A percentile compares a stretch with the other conserved stretches of the same genome.
These are phyloP conservation scores for Harmothoe impar DNA, from an alignment of 2,888 invertebrate species.

Conservation along the genomic window DNA sequence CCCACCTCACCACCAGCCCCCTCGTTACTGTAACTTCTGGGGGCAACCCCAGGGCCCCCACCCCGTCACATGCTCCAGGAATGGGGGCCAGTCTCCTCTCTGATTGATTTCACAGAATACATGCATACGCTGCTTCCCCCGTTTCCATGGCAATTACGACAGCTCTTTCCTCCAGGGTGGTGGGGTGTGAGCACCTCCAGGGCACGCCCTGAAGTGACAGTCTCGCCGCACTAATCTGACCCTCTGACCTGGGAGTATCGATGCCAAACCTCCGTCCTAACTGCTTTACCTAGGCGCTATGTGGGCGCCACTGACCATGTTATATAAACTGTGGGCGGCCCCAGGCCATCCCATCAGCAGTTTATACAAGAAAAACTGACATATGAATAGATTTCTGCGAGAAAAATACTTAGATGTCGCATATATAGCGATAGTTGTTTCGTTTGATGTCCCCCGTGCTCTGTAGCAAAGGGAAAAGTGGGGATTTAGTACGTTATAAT, in stretches of 20 bases:
- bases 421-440: too few relatives aligned
- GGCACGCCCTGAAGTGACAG: background rate
- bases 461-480: too few relatives aligned
- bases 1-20: background rate
- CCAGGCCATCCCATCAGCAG: background rate
- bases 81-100: background rate
- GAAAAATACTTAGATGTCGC: too few relatives aligned
- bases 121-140: background rate
- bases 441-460: too few relatives aligned
- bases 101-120: constrained; percentile 45
- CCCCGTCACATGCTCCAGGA: background rate
- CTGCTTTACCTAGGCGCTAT: background rate
- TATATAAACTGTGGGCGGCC: background rate
- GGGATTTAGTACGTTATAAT: too few relatives aligned
- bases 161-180: background rate
- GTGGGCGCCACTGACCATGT: background rate
- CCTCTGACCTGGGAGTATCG: constrained; percentile 20
- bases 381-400: too few relatives aligned
- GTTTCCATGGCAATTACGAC: constrained; percentile 45
- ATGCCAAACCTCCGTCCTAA: constrained; percentile 17
- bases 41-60: too few relatives aligned
- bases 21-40: too few relatives aligned
- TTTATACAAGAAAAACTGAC: too few relatives aligned
- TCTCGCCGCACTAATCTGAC: constrained; percentile 36
- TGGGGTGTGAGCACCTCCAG: background rate